These are phyloP conservation scores for Amblyornis subalaris DNA, from an alignment of 2,113 vertebrate species.

Conservation along the genomic window DNA sequence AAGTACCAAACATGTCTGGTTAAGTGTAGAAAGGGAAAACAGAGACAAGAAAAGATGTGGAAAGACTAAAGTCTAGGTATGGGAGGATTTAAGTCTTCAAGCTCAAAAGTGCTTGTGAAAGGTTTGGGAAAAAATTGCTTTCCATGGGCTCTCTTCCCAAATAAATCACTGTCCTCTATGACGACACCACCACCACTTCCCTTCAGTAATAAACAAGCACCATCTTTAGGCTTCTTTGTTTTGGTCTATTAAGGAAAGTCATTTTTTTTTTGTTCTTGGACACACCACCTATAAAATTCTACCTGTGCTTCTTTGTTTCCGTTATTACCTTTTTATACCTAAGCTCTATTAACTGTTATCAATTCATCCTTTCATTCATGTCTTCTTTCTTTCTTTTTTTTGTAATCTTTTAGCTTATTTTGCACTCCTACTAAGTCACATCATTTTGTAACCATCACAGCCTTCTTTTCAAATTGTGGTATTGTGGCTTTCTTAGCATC, in stretches of 20 bases:
- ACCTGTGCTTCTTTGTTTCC: neutral
- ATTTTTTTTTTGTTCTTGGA: neutral
- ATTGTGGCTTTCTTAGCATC: conserved; percentile 29
- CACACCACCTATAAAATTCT: neutral
- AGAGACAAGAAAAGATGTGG: neutral
- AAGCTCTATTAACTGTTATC: neutral
- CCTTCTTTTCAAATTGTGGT: conserved; percentile 11
- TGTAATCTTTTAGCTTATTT: neutral
- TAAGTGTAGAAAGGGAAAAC: neutral
- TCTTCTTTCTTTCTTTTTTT: neutral
- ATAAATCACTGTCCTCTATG: neutral
- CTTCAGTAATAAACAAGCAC: neutral
- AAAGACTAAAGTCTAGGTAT: neutral
- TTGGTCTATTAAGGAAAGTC: neutral
- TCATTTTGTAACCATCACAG: neutral
- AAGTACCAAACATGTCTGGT: neutral
- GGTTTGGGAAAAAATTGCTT: neutral
- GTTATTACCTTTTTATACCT: neutral
- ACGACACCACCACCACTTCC: neutral
- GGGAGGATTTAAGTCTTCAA: neutral
- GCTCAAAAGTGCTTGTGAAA: neutral
- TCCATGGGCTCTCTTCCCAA: neutral
- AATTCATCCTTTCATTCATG: neutral
- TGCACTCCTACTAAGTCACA: neutral
- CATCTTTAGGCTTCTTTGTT: neutral